Evolutionary conservation across 2,113 vertebrate genomes (phyloP).

Genomic region (Scomber scombrus): DNA sequence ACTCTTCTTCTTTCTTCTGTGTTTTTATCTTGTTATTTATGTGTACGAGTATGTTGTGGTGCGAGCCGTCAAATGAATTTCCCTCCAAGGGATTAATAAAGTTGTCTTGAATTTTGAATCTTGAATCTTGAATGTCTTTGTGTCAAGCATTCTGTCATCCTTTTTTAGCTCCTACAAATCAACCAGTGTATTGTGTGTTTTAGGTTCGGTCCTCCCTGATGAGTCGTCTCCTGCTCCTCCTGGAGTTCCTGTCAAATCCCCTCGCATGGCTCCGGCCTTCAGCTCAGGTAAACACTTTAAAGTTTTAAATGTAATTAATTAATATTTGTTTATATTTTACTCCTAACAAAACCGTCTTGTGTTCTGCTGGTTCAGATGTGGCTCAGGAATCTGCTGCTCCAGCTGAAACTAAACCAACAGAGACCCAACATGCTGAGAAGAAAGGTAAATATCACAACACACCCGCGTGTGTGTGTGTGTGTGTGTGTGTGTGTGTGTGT

Average conservation of each 20-base stretch:
- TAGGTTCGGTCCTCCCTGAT: constrained; percentile 51
- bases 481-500: too few relatives aligned
- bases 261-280: constrained; percentile 17
- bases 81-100: too few relatives aligned
- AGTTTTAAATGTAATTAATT: too few relatives aligned
- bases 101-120: too few relatives aligned
- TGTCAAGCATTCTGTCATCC: too few relatives aligned
- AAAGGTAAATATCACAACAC: constrained; percentile 14
- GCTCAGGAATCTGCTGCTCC: not conserved
- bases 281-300: not conserved
- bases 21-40: too few relatives aligned
- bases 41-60: too few relatives aligned
- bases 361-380: not conserved
- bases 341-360: too few relatives aligned
- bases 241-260: constrained; percentile 1
- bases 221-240: constrained; percentile 27
- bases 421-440: not conserved
- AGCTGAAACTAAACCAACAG: not conserved
- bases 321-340: not conserved
- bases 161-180: too few relatives aligned
- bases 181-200: not conserved
- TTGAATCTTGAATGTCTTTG: too few relatives aligned
- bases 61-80: too few relatives aligned
- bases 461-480: not conserved
- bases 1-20: too few relatives aligned